Evolutionary conservation across 2,888 invertebrate genomes (phyloP).

Genomic region (Lasioglossum zephyrum): DNA sequence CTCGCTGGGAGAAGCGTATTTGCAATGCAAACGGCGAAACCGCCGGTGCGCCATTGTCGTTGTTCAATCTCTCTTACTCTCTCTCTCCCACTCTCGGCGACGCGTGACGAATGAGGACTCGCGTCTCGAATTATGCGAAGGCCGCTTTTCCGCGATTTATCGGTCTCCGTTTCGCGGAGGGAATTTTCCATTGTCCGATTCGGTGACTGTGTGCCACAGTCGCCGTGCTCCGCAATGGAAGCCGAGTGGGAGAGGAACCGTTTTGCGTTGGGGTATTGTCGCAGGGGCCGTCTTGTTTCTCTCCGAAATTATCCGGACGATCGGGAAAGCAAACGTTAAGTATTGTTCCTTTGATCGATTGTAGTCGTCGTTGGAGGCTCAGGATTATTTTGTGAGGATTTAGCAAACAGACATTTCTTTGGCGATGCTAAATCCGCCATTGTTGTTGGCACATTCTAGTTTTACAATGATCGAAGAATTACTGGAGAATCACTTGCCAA

Average conservation of each 20-base stretch:
- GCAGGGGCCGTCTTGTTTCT: not conserved
- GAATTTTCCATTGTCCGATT: slow-evolving; percentile 4
- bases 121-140: slow-evolving; percentile 40
- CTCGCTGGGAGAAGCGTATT: slow-evolving; percentile 44
- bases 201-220: not conserved
- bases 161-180: slow-evolving; percentile 1
- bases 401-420: too few species aligned
- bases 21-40: slow-evolving; percentile 69
- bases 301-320: not conserved
- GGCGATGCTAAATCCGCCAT: too few species aligned
- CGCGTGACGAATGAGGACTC: slow-evolving; percentile 53
- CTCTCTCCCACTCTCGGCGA: not conserved
- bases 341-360: not conserved
- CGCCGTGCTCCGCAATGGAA: not conserved
- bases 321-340: not conserved
- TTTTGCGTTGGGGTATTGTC: not conserved
- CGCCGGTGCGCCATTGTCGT: slow-evolving; percentile 64
- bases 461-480: not conserved
- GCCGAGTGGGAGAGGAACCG: not conserved
- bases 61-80: slow-evolving; percentile 39
- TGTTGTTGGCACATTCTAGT: too few species aligned
- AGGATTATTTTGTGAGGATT: not conserved
- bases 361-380: not conserved
- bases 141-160: slow-evolving; percentile 43
- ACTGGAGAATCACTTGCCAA: too few species aligned